phyloP scores from a whole-genome alignment of 2,113 vertebrate species.

The Daphoenositta chrysoptera region DNA sequence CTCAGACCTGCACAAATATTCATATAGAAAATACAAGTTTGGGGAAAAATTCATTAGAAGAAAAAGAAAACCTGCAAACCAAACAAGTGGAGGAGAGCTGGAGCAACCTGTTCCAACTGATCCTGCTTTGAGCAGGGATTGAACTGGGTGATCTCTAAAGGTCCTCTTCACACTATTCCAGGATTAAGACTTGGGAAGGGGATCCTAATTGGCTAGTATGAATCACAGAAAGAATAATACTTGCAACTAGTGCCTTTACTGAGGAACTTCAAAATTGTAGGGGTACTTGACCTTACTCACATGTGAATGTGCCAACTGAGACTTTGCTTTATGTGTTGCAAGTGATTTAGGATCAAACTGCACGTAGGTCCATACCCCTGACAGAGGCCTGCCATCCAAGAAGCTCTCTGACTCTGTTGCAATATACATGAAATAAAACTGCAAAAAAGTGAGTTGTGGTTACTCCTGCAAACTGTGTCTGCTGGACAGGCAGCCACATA shows the following conservation, averaged over 20 bases:
- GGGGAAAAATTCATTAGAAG: background rate
- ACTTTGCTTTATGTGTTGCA: background rate
- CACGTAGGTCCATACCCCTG: background rate
- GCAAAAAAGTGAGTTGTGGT: background rate
- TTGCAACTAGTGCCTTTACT: background rate
- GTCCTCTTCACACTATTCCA: background rate
- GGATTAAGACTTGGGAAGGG: background rate
- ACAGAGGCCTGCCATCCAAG: background rate
- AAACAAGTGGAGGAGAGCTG: background rate
- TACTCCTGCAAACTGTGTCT: background rate
- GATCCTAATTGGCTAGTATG: background rate
- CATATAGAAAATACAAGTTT: background rate
- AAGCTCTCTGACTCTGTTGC: background rate
- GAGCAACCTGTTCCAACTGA: background rate
- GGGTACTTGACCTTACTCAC: background rate
- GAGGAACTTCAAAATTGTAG: background rate
- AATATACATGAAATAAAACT: background rate
- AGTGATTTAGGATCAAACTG: background rate
- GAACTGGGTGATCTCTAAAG: background rate
- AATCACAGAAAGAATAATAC: background rate
- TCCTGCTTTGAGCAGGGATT: background rate
- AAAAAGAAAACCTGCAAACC: background rate
- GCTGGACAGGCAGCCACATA: background rate
- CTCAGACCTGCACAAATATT: background rate
- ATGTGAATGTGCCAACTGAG: accelerated